These are phyloP conservation scores for Phaetusa simplex DNA, from an alignment of 2,113 vertebrate genomes.

Conservation along the genomic window DNA sequence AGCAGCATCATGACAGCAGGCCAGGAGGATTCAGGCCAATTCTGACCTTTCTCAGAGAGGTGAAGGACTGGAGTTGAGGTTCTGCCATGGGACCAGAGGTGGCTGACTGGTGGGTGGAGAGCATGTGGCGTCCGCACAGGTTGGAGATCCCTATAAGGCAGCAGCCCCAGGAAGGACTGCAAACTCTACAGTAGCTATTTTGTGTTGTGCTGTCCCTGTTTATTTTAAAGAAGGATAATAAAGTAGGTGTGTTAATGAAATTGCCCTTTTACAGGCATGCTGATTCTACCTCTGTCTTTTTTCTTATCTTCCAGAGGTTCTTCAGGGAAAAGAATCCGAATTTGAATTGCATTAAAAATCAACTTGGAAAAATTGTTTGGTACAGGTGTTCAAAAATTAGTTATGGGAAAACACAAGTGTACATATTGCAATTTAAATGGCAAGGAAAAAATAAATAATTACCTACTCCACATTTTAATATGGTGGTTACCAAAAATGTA, in stretches of 20 bases:
- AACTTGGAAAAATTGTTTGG: not conserved
- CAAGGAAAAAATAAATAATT: not conserved
- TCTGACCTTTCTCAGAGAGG: not conserved
- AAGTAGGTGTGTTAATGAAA: not conserved
- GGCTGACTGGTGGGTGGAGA: not conserved
- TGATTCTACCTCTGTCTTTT: not conserved
- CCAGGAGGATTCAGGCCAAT: not conserved
- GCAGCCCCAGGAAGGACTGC: not conserved
- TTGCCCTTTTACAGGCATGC: not conserved
- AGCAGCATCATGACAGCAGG: not conserved
- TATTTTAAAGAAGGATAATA: not conserved
- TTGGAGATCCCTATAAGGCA: not conserved
- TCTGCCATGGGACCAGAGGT: accelerated
- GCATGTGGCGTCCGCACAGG: accelerated
- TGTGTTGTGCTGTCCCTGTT: not conserved
- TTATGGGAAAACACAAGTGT: not conserved
- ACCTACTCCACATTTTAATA: not conserved
- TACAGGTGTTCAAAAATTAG: not conserved
- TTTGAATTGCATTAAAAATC: not conserved
- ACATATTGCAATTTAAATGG: not conserved
- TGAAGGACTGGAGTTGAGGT: not conserved
- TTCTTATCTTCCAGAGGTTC: not conserved
- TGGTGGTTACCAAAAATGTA: not conserved
- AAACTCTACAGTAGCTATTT: not conserved
- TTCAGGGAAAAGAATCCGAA: not conserved